A percentile compares a stretch with the other conserved stretches of the same genome.
Conservation (phyloP, 2,888 invertebrate genomes). For the Phortica magna region DNA sequence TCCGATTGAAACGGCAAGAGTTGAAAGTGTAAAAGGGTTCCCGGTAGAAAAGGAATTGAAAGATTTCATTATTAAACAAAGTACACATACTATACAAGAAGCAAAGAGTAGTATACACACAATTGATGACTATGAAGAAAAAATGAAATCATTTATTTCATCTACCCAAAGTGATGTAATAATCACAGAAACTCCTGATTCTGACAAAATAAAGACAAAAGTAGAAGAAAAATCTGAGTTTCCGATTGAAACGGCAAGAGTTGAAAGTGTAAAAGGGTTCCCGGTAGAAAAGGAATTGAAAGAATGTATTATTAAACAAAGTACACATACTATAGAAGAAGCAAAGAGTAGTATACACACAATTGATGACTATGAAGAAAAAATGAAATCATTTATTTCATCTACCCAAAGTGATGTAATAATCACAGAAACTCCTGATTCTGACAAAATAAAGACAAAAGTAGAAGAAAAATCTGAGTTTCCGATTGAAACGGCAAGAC, state of each 20-base stretch:
- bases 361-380: constrained; percentile 52
- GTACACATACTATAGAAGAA: constrained; percentile 50
- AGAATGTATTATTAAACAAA: constrained; percentile 50
- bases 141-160: constrained; percentile 44
- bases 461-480: too few relatives aligned
- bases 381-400: constrained; percentile 44
- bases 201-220: constrained; percentile 17
- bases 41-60: constrained; percentile 52
- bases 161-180: constrained; percentile 32
- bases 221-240: constrained; percentile 60
- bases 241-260: constrained; percentile 53
- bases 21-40: constrained; percentile 45
- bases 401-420: constrained; percentile 33
- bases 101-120: constrained; percentile 51
- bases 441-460: too few relatives aligned
- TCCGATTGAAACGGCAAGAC: too few relatives aligned
- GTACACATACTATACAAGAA: constrained; percentile 50
- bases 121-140: constrained; percentile 52
- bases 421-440: too few relatives aligned
- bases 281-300: constrained; percentile 53
- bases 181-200: neutral
- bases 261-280: constrained; percentile 45
- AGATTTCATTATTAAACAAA: constrained; percentile 49
- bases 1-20: constrained; percentile 53
- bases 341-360: constrained; percentile 51